phyloP scores from a whole-genome alignment of 2,797 vertebrate genomes.

The Lerista edwardsae region DNA sequence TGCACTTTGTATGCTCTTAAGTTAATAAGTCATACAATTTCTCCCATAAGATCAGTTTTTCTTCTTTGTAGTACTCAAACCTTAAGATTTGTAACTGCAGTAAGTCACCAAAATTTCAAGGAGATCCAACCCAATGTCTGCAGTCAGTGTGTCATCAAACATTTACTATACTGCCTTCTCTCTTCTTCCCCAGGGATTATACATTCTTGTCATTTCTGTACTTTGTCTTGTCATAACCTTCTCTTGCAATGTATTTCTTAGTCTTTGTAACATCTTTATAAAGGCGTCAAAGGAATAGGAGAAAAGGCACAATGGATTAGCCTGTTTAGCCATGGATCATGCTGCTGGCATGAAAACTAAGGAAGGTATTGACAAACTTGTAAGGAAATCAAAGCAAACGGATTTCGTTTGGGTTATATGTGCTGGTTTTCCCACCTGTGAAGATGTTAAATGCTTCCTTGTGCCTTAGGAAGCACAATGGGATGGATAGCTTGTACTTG shows the following conservation, averaged over 20 bases:
- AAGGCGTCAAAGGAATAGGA: constrained; percentile 40
- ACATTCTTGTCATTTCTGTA: constrained; percentile 52
- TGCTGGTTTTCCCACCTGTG: neutral
- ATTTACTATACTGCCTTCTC: constrained; percentile 14
- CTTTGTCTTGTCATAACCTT: constrained; percentile 41
- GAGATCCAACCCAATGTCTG: constrained; percentile 24
- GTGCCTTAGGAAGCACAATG: neutral
- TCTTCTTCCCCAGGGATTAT: constrained; percentile 34
- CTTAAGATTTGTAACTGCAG: neutral
- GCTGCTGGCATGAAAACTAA: constrained; percentile 46
- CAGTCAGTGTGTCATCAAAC: constrained; percentile 48
- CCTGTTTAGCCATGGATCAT: constrained; percentile 38
- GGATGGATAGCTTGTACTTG: neutral
- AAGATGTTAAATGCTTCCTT: neutral
- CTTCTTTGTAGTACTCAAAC: neutral
- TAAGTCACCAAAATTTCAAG: constrained; percentile 19
- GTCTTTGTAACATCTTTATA: constrained; percentile 41
- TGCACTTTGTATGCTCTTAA: too few relatives aligned
- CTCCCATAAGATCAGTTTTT: constrained; percentile 9
- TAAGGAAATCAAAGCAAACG: constrained; percentile 44
- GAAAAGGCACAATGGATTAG: neutral
- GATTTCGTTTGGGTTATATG: constrained; percentile 46
- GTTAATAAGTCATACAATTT: constrained; percentile 27
- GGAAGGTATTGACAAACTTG: constrained; percentile 49
- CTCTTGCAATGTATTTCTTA: constrained; percentile 30